Evolutionary conservation across 2,888 invertebrate genomes (phyloP), one percentile per base, ranked within the genome.

Genomic region (Unio pictorum): DNA sequence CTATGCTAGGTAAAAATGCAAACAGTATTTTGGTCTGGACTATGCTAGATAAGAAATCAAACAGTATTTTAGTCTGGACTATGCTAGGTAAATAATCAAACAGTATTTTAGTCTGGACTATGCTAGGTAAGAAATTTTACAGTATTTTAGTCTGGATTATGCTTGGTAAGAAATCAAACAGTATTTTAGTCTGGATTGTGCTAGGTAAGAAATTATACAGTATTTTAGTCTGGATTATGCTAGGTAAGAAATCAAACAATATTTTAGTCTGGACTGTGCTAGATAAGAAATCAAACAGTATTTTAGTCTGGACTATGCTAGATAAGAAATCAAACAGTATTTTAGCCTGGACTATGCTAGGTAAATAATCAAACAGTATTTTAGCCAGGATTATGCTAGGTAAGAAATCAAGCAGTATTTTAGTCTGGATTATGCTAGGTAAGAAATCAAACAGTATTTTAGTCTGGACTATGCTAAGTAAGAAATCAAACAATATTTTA

Each of bases 391-490:
- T 90, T 8, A 84, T 90, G 84, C 77, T 90, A 69, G 89, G 90
- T 89, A 81, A 68, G 80, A 56, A 45, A 58, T 23, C 88, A 8
- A 84, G 84, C 66, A 88, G 87, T 72, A 87, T 89, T 58, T 68
- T 89, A 34, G 89, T 89, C 5, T 90, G 90, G 90, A 89, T 90
- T 8, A 84, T 90, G 84, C 77, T 90, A 69, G 89, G 90, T 89
- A 81, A 68, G 79, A 56, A 45, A 58, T 23, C 88, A 8, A 84
- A 85, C 66, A 88, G 87, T 72, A 87, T 89, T 58, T 68, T 89
- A 34, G 89, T 89, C 5, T 90, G 90, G 90, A 89, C 90, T 8
- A 84, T 90, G 84, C 77, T 90, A 69, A 89, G 90, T 89, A 81
- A 68, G 80, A 56, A 45, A 58, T 23, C 88, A 8, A 84, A 85